A percentile compares a stretch with the other conserved stretches of the same genome.
phyloP scores from a whole-genome alignment of 2,113 vertebrate species.

The Anoplopoma fimbria region DNA sequence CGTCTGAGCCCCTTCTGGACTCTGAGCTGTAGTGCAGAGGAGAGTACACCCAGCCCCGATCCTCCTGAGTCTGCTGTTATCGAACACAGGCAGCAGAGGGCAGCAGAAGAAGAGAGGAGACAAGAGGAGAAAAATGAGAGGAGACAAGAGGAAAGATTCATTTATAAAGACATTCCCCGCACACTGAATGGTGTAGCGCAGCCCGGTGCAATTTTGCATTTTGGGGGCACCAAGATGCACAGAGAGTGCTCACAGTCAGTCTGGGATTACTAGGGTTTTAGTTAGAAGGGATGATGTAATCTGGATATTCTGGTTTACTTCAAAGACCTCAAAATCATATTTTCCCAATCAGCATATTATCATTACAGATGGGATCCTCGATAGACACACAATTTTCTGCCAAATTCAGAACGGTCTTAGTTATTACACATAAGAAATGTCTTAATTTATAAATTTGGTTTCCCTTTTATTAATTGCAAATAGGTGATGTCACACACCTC shows the following conservation, averaged over 20 bases:
- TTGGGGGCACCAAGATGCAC: background rate
- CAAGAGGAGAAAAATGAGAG: conserved; percentile 71
- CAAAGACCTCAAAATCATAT: background rate
- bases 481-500: background rate
- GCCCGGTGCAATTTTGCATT: background rate
- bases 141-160: conserved; percentile 24
- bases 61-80: conserved; percentile 89
- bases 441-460: background rate
- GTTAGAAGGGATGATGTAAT: background rate
- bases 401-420: background rate
- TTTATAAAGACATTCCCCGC: background rate
- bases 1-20: conserved; percentile 89
- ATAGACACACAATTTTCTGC: background rate
- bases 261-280: background rate
- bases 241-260: background rate
- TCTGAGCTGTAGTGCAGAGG: conserved; percentile 91
- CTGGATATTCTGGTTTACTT: background rate
- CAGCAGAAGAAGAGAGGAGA: conserved; percentile 67
- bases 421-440: conserved; percentile 7
- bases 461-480: background rate
- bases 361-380: background rate
- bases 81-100: conserved; percentile 79
- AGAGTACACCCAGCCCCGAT: conserved; percentile 95
- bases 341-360: background rate
- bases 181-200: conserved; percentile 17